Base-by-base conservation (phyloP, 1,140 invertebrate genomes). In the Ostrea denselamellosa region DNA sequence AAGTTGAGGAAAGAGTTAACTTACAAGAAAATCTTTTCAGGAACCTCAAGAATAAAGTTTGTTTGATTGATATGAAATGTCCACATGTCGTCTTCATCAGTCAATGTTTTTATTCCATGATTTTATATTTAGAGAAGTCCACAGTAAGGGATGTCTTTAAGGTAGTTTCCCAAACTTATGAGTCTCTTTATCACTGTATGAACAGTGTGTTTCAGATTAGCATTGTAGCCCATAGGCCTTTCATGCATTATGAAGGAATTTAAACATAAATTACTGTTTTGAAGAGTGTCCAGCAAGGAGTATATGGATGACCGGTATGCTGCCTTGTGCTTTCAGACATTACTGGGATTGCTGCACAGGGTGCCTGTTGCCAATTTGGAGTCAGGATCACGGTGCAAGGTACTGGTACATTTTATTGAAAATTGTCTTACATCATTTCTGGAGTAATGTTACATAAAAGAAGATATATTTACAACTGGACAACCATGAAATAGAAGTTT, bases 331-430 rank as follows among this genome's bases (percentile, higher is more conserved):
- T 93, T 93, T 86, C 90, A 92, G 5, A 88, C 91, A 44, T 93
- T 94, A 54, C 83, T 93, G 25, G 90, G 91, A 65, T 53, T 93
- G 34, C 87, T 94, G 54, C 93, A 93, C 54, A 90, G 89, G 10
- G 90, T 93, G 12, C 92, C 92, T 34, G 77, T 88, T 22, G 81
- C 89, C 0, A 92, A 89, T 34, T 88, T 93, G 51, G 90, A 91
- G 34, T 71, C 83, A 10, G 88, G 87, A n/a, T 68, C 88, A 65
- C 90, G 92, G 53, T 92, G 91, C 85, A 94, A 93, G 91, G 94
- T 94, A 86, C 68, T 62, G 1, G 34, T 44, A 44, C 34, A 44
- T 44, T 44, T 44, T 5, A 44, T 44, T 44, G 34, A 44, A 44
- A 44, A 44, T 44, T 44, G 34, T 44, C 19, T 86, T 58, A 65